phyloP scores from a whole-genome alignment of 2,888 invertebrate genomes.

The Latrodectus hesperus region DNA sequence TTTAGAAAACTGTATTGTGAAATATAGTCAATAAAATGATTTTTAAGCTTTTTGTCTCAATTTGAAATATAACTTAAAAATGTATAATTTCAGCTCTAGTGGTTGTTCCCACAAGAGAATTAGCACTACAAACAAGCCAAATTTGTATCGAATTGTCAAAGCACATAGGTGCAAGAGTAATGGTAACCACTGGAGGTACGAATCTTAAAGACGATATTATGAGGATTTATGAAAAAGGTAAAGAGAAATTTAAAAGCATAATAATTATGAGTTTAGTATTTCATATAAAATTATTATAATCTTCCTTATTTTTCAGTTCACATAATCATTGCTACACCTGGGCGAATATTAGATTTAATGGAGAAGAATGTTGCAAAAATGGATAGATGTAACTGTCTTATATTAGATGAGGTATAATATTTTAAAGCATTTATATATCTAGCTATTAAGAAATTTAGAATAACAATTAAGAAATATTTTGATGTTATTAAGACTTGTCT shows the following conservation, averaged over 20 bases:
- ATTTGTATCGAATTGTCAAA: conserved; percentile 99
- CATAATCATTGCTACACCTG: conserved; percentile 99
- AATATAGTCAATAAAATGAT: too few relatives aligned
- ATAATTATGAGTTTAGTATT: background rate
- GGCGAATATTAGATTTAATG: conserved; percentile 99
- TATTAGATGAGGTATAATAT: conserved; percentile 87
- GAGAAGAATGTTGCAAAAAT: conserved; percentile 96
- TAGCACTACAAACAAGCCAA: conserved; percentile 99
- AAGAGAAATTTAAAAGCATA: background rate
- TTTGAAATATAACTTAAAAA: too few relatives aligned
- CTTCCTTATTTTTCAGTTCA: conserved; percentile 81
- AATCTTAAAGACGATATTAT: conserved; percentile 95
- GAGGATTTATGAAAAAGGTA: conserved; percentile 98
- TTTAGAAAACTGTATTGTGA: too few relatives aligned
- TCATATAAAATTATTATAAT: background rate
- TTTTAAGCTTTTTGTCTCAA: too few relatives aligned
- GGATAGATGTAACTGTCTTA: conserved; percentile 96
- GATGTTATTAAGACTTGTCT: background rate
- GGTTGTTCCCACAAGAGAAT: conserved; percentile 98
- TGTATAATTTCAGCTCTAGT: conserved; percentile 82
- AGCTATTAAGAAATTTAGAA: background rate
- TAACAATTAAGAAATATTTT: background rate
- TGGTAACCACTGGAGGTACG: conserved; percentile 99
- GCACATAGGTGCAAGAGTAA: conserved; percentile 96
- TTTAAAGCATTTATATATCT: too few relatives aligned